These are phyloP conservation scores for Piprites chloris DNA, from an alignment of 2,113 vertebrate species.

Conservation along the genomic window DNA sequence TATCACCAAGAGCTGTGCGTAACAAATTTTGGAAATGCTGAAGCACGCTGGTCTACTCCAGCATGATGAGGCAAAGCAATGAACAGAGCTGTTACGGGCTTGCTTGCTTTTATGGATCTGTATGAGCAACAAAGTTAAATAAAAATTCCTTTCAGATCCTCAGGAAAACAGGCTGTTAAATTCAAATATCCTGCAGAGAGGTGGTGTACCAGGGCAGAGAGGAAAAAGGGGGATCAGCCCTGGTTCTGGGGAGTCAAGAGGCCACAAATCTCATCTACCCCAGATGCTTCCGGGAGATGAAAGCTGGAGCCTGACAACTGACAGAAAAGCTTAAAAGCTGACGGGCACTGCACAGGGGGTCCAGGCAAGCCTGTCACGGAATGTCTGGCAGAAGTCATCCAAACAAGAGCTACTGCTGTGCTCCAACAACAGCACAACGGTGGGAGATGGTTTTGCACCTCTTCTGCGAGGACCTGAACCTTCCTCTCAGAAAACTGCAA, in stretches of 20 bases:
- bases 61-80: neutral
- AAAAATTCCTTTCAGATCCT: neutral
- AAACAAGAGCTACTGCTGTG: neutral
- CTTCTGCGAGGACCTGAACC: neutral
- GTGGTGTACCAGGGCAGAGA: neutral
- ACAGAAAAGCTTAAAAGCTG: neutral
- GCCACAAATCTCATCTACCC: neutral
- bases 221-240: neutral
- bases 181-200: neutral
- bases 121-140: neutral
- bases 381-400: neutral
- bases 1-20: neutral
- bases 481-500: neutral
- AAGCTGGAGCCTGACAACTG: neutral
- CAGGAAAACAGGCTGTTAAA: neutral
- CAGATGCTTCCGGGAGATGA: neutral
- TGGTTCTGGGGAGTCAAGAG: neutral
- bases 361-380: rapidly evolving
- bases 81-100: neutral
- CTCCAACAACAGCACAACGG: neutral
- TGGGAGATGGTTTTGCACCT: neutral
- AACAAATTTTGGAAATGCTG: neutral
- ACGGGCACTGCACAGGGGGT: neutral
- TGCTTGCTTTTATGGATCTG: neutral
- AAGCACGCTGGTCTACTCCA: neutral